A percentile compares a stretch with the other conserved stretches of the same genome.
These are phyloP conservation scores for Caranx ignobilis DNA, from an alignment of 2,113 vertebrate genomes.

Conservation along the genomic window DNA sequence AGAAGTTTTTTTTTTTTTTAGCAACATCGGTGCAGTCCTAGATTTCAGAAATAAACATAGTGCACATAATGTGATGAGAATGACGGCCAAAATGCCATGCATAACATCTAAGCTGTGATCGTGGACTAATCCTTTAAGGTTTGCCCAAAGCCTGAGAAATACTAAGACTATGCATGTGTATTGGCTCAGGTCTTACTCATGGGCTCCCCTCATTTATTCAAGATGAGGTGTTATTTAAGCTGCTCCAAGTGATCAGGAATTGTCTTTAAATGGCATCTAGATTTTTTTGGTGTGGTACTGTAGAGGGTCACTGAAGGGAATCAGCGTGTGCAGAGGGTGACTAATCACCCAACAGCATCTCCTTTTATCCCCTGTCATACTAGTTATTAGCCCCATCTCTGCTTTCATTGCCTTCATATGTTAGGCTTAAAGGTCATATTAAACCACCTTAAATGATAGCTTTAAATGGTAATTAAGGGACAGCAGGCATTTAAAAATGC, in stretches of 20 bases:
- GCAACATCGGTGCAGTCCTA: neutral
- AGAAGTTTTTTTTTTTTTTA: neutral
- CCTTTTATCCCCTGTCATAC: slow-evolving; percentile 36
- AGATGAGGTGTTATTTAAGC: neutral
- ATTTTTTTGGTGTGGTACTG: neutral
- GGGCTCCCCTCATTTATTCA: neutral
- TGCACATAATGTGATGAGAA: neutral
- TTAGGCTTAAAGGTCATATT: slow-evolving; percentile 51
- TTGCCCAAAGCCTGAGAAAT: neutral
- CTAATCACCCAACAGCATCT: slow-evolving; percentile 10
- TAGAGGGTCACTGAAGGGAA: slow-evolving; percentile 1
- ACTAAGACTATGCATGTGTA: neutral
- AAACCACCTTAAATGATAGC: slow-evolving; percentile 48
- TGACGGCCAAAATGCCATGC: neutral
- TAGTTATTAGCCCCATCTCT: slow-evolving; percentile 50
- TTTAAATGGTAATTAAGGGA: slow-evolving; percentile 72
- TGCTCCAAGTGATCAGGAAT: neutral
- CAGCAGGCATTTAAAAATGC: slow-evolving; percentile 67
- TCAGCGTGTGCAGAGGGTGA: slow-evolving; percentile 14
- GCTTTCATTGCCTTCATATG: slow-evolving; percentile 55
- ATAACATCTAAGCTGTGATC: neutral
- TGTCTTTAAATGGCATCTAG: slow-evolving; percentile 1
- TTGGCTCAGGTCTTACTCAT: neutral
- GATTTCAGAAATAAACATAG: neutral
- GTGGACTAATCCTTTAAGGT: neutral